phyloP scores from a whole-genome alignment of 2,113 vertebrate species.

The Sylvilagus bachmani region DNA sequence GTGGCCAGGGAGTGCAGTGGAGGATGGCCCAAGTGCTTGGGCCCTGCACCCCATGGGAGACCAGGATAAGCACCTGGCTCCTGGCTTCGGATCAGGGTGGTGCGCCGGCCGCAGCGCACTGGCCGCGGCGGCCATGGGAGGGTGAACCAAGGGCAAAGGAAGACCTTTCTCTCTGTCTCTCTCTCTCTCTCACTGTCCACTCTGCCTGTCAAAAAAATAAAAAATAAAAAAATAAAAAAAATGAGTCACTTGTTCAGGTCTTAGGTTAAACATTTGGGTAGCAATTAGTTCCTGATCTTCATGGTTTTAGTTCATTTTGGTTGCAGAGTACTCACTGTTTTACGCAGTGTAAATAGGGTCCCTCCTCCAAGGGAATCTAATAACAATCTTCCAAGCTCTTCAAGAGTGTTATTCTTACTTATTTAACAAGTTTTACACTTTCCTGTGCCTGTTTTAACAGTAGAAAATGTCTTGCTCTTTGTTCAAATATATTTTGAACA shows the following conservation, averaged over 20 bases:
- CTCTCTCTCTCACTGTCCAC: too few relatives aligned
- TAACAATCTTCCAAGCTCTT: not conserved
- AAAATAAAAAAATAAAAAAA: too few relatives aligned
- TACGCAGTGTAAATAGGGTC: not conserved
- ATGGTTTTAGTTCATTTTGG: not conserved
- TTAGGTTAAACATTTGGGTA: not conserved
- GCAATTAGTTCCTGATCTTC: not conserved
- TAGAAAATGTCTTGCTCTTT: conserved; percentile 17
- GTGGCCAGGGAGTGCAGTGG: too few relatives aligned
- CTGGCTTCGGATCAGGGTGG: too few relatives aligned
- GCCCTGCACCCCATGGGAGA: too few relatives aligned
- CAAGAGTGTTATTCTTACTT: not conserved
- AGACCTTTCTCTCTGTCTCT: too few relatives aligned
- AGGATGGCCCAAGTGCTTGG: too few relatives aligned
- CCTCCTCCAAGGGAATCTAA: not conserved
- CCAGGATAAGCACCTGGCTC: too few relatives aligned
- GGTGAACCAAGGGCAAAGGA: too few relatives aligned
- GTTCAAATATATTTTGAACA: not conserved
- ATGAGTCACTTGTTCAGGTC: not conserved
- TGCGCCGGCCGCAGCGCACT: too few relatives aligned
- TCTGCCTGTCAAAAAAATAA: too few relatives aligned
- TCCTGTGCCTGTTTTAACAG: not conserved
- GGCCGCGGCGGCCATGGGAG: too few relatives aligned
- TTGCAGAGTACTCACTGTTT: not conserved
- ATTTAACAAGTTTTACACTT: not conserved